phyloP scores from a whole-genome alignment of 2,113 vertebrate genomes.

The Perca schrenkii region DNA sequence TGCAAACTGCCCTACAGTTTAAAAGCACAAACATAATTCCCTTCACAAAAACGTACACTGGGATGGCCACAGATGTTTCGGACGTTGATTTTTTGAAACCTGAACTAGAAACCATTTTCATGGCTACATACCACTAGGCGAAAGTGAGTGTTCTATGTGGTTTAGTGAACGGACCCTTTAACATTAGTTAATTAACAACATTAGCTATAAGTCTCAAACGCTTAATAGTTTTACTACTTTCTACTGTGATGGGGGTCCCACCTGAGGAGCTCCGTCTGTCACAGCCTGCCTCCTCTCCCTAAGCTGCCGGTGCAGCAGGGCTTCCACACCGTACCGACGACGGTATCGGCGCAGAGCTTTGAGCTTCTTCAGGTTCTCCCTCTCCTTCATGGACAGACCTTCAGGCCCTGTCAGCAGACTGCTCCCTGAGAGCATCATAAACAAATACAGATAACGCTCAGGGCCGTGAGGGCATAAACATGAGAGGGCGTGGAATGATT shows the following conservation, averaged over 20 bases:
- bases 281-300: conserved; percentile 91
- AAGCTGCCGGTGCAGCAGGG: conserved; percentile 94
- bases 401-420: conserved; percentile 93
- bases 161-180: neutral
- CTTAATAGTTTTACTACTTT: neutral
- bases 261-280: conserved; percentile 91
- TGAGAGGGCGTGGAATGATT: neutral
- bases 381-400: conserved; percentile 91
- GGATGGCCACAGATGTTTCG: neutral
- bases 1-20: neutral
- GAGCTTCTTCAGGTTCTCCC: conserved; percentile 92
- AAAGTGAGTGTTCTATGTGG: neutral
- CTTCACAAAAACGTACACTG: too few relatives aligned
- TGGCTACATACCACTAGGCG: neutral
- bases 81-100: neutral
- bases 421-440: conserved; percentile 81
- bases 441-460: conserved; percentile 1
- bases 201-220: neutral
- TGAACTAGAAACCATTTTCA: neutral
- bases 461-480: neutral
- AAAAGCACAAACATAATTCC: neutral
- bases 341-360: conserved; percentile 95
- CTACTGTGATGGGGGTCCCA: conserved; percentile 46
- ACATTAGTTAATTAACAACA: neutral
- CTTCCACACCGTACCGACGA: conserved; percentile 94